Base-by-base conservation (phyloP, 2,888 invertebrate species). In the Sarcophaga rosellei region DNA sequence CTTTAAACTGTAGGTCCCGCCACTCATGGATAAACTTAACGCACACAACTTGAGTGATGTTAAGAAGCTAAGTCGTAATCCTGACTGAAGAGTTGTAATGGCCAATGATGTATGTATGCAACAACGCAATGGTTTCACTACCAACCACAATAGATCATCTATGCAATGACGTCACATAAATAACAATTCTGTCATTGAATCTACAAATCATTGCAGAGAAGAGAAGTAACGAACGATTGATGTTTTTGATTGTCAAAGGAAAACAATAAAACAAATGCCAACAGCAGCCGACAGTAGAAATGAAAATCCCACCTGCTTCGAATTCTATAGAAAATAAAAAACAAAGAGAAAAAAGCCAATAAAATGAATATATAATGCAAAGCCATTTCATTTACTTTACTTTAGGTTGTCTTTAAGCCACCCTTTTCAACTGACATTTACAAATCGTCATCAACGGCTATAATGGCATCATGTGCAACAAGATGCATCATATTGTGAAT, bases 251-350 rank as follows among this genome's bases (percentile, higher is more conserved):
- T 68, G 75, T 69, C 62, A 62, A 62, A 69, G 35, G 15, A 69
- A 62, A 69, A 69, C 6, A 5, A 10, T 57, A 17, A 45, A 68
- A 69, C 4, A 47, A 44, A 35, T 3, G 8, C 35, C 1, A 35
- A 35, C 35, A 35, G 8, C 35, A 35, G 35, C 8, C 8, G 8
- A 8, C 10, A 35, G 35, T 35, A 35, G 8, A 10, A 35, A 35
- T 66, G 25, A 17, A 66, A 74, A 75, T 75, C 68, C 81, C 81
- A 81, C 62, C 81, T 81, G 81, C 81, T n/a, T 69, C 20, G 45
- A 23, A 23, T 45, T 57, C 44, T 35, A 6, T 6, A 63, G 10
- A 23, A 62, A 21, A 74, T 3, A 66, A 80, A 35, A 8, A 35
- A 35, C 2, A 1, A 35, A 35, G 1, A 1, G 8, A 35, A 35